A percentile compares a stretch with the other conserved stretches of the same genome.
Evolutionary conservation across 2,113 vertebrate species (phyloP).

Genomic region (Petaurus breviceps): DNA sequence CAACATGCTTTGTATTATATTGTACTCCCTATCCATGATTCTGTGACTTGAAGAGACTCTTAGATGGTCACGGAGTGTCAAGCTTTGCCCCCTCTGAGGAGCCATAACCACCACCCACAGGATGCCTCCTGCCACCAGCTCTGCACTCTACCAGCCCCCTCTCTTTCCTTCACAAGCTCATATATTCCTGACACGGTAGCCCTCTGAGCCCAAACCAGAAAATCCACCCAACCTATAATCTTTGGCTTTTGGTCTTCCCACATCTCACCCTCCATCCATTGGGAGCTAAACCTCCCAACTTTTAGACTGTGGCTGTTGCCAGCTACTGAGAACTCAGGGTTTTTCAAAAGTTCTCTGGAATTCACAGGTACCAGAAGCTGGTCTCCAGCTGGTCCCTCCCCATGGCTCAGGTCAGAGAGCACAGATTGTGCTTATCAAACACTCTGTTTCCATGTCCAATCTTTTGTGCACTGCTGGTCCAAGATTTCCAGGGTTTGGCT

Average conservation of each 20-base stretch:
- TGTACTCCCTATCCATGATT: background rate
- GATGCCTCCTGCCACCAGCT: background rate
- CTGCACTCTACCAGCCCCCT: background rate
- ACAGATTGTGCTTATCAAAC: slow-evolving; percentile 29
- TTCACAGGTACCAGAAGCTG: slow-evolving; percentile 10
- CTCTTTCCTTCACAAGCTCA: background rate
- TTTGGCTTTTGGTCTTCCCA: background rate
- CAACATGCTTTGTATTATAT: background rate
- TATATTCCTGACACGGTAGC: background rate
- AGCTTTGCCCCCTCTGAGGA: background rate
- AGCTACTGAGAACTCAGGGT: background rate
- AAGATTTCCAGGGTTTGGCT: slow-evolving; percentile 51
- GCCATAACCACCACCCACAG: background rate
- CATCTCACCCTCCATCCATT: background rate
- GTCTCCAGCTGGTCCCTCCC: slow-evolving; percentile 25
- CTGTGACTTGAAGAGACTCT: background rate
- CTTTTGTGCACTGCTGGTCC: slow-evolving; percentile 54
- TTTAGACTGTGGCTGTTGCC: background rate
- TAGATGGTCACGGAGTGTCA: background rate
- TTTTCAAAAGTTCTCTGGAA: slow-evolving; percentile 22
- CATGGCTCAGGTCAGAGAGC: slow-evolving; percentile 15
- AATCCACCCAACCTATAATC: background rate
- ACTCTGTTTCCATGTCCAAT: background rate
- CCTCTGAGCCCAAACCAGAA: background rate
- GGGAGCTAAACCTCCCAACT: background rate